Evolutionary conservation across 1,140 invertebrate genomes (phyloP).

Genomic region (Acromyrmex charruanus): DNA sequence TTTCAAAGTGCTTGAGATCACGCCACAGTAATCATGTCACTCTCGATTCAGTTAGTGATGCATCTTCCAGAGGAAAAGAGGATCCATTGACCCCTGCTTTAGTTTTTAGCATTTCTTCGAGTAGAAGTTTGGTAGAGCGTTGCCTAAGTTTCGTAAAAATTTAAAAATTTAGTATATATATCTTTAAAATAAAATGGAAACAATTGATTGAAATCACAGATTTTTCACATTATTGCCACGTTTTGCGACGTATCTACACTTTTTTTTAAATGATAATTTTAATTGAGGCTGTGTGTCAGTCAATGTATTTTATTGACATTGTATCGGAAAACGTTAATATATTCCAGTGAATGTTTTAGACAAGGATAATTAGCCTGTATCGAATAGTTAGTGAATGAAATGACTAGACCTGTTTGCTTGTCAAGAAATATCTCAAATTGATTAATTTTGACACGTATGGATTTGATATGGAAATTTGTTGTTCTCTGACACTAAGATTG

Average conservation of each 20-base stretch:
- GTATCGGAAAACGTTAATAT: background rate
- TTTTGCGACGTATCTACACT: background rate
- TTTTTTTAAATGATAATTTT: background rate
- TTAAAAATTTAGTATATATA: background rate
- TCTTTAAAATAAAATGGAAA: background rate
- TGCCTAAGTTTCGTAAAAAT: background rate
- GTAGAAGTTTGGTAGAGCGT: background rate
- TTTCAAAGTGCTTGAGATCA: conserved; percentile 31
- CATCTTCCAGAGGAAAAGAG: conserved; percentile 7
- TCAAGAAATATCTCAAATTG: background rate
- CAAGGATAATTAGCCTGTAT: background rate
- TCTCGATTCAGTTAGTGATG: background rate
- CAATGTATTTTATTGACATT: conserved; percentile 4
- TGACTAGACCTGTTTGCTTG: background rate
- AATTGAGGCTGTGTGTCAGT: background rate
- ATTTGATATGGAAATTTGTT: background rate
- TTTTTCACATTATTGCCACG: background rate
- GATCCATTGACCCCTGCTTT: background rate
- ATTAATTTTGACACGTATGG: background rate
- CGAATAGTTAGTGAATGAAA: background rate
- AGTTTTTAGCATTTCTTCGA: background rate
- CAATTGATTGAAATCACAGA: background rate
- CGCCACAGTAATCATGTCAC: background rate
- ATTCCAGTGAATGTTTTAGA: background rate
- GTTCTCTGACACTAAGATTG: background rate